phyloP scores from a whole-genome alignment of 2,113 vertebrate genomes.

The Rattus norvegicus region GRCr8 NC_086020.1:47040501-47041000 shows the following conservation, averaged over 20 bases:
- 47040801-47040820: not conserved
- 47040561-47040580: not conserved
- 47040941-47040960: not conserved
- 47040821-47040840: not conserved
- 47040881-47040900: not conserved
- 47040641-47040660: not conserved
- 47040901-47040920: not conserved
- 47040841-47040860: not conserved
- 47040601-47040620: not conserved
- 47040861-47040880: not conserved
- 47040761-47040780: not conserved
- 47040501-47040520: not conserved
- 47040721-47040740: not conserved
- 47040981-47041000: not conserved
- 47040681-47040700: not conserved
- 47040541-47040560: not conserved
- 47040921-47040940: not conserved
- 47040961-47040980: not conserved
- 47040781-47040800: not conserved
- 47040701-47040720: not conserved
- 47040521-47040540: not conserved
- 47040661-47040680: not conserved
- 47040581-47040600: not conserved
- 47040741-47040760: not conserved
- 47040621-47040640: not conserved